Evolutionary conservation across 2,113 vertebrate species (phyloP).

Genomic region (Ascaphus truei): DNA sequence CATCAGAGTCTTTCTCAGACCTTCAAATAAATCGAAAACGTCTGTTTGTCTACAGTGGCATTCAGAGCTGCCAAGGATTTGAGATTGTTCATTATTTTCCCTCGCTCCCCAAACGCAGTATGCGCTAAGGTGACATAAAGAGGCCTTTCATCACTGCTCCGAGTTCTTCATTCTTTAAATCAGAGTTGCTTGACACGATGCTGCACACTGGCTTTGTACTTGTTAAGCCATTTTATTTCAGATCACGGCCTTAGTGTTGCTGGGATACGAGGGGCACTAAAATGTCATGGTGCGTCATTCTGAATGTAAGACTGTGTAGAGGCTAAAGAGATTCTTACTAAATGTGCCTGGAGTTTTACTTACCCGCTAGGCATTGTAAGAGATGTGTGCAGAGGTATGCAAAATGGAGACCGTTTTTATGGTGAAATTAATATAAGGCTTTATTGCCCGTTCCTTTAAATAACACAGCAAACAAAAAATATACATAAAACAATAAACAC

Average conservation of each 20-base stretch:
- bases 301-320: constrained; percentile 12
- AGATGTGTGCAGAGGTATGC: no score
- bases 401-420: no score
- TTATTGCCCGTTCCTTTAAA: no score
- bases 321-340: background rate
- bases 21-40: constrained; percentile 45
- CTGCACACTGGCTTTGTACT: constrained; percentile 54
- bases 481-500: no score
- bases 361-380: no score
- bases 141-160: constrained; percentile 52
- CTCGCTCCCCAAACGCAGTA: constrained; percentile 54
- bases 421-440: no score
- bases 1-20: constrained; percentile 48
- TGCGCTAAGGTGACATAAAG: constrained; percentile 54
- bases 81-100: constrained; percentile 58
- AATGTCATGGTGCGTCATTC: constrained; percentile 40
- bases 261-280: constrained; percentile 48
- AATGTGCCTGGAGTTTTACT: background rate
- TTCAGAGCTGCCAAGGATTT: constrained; percentile 56
- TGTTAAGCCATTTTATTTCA: constrained; percentile 57
- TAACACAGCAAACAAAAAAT: no score
- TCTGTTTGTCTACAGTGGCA: constrained; percentile 56
- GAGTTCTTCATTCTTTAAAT: constrained; percentile 52
- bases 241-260: constrained; percentile 60
- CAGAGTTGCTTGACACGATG: constrained; percentile 48